These are phyloP conservation scores for Spermophilus dauricus DNA, from an alignment of 2,113 vertebrate species.

Conservation along the genomic window DNA sequence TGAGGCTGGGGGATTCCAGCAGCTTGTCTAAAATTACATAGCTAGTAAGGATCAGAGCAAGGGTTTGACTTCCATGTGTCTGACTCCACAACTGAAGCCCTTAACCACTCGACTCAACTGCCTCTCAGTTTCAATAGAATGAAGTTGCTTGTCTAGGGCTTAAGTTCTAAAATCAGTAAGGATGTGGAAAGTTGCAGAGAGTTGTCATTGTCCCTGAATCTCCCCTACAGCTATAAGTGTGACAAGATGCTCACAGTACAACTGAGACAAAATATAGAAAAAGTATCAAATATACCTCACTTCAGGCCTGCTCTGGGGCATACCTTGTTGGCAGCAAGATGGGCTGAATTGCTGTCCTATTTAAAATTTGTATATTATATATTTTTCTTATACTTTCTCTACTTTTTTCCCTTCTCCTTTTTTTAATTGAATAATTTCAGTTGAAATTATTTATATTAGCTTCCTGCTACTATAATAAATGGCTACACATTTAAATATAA, in stretches of 20 bases:
- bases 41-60: not conserved
- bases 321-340: not conserved
- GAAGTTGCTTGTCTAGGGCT: not conserved
- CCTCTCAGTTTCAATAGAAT: not conserved
- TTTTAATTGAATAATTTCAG: constrained; percentile 14
- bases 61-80: not conserved
- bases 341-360: not conserved
- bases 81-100: not conserved
- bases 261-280: not conserved
- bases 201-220: not conserved
- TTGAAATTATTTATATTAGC: constrained; percentile 16
- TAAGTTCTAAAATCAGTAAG: not conserved
- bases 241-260: not conserved
- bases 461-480: not conserved
- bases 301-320: not conserved
- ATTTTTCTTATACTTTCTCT: not conserved
- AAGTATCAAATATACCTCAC: not conserved
- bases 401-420: not conserved
- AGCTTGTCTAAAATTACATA: not conserved
- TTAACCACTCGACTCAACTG: not conserved
- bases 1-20: not conserved
- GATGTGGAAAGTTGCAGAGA: not conserved
- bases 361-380: not conserved
- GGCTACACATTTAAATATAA: not conserved
- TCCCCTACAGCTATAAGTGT: not conserved